These are phyloP conservation scores for Lagopus leucura DNA, from an alignment of 2,113 vertebrate species.

Conservation along the genomic window DNA sequence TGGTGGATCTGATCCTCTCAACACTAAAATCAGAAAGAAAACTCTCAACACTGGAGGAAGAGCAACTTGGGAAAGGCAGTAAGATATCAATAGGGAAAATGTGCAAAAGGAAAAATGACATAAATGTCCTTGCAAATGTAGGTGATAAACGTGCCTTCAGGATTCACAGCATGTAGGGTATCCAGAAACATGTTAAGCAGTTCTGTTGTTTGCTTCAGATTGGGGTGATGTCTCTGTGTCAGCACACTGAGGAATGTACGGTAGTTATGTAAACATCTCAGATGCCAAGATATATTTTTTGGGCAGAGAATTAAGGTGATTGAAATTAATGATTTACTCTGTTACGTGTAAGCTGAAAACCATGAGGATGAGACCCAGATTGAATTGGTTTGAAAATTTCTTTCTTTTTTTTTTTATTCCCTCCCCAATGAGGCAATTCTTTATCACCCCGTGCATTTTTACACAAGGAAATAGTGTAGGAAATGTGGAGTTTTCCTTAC, in stretches of 20 bases:
- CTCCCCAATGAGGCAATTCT: not conserved
- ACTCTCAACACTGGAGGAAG: not conserved
- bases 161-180: not conserved
- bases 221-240: not conserved
- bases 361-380: not conserved
- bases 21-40: not conserved
- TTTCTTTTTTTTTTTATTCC: not conserved
- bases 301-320: not conserved
- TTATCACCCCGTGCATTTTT: not conserved
- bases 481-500: not conserved
- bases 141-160: not conserved
- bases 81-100: not conserved
- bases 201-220: not conserved
- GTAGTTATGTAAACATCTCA: not conserved
- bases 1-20: not conserved
- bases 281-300: not conserved
- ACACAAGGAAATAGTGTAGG: not conserved
- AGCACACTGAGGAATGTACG: not conserved
- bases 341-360: not conserved
- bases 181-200: not conserved
- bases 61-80: not conserved
- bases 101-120: not conserved
- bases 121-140: accelerated
- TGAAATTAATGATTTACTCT: not conserved
- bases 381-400: not conserved